These are phyloP conservation scores for Halocynthia roretzi DNA, from an alignment of 23 tunicate genomes.

Conservation along the genomic window DNA sequence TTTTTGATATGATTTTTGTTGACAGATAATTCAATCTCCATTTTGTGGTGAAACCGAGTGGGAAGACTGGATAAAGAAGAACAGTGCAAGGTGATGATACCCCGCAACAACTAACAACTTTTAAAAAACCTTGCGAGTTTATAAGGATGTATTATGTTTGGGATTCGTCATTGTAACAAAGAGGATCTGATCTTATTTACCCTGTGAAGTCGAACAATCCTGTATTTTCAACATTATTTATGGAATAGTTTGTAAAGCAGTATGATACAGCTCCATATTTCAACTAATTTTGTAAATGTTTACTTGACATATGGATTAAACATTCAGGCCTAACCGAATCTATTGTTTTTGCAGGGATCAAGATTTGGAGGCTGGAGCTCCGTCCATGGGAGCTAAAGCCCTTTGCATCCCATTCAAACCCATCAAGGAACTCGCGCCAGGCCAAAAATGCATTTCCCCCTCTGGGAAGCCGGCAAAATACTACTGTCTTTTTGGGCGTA, in stretches of 20 bases:
- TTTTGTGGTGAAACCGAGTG: conserved; percentile 57
- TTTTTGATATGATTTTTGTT: background rate
- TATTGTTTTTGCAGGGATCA: conserved; percentile 52
- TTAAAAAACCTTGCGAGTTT: too few relatives aligned
- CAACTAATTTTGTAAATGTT: too few relatives aligned
- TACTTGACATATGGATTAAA: background rate
- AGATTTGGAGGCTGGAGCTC: conserved; percentile 91
- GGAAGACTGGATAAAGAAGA: conserved; percentile 91
- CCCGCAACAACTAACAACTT: too few relatives aligned
- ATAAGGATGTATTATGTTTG: too few relatives aligned
- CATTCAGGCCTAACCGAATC: background rate
- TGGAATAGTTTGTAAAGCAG: too few relatives aligned
- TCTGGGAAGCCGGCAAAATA: conserved; percentile 48
- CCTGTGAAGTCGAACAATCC: too few relatives aligned
- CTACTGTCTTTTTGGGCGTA: conserved; percentile 84
- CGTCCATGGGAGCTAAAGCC: conserved; percentile 97
- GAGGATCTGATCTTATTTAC: too few relatives aligned
- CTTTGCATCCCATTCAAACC: conserved; percentile 95
- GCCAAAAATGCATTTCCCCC: conserved; percentile 58
- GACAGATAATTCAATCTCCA: conserved; percentile 94
- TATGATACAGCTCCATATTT: too few relatives aligned
- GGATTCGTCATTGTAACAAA: too few relatives aligned
- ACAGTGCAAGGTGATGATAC: conserved; percentile 74
- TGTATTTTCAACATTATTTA: too few relatives aligned
- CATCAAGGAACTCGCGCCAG: conserved; percentile 43